These are phyloP conservation scores for roundworm (Caenorhabditis elegans) DNA, from an alignment of 1,140 invertebrate genomes.

Conservation along the genomic window DNA sequence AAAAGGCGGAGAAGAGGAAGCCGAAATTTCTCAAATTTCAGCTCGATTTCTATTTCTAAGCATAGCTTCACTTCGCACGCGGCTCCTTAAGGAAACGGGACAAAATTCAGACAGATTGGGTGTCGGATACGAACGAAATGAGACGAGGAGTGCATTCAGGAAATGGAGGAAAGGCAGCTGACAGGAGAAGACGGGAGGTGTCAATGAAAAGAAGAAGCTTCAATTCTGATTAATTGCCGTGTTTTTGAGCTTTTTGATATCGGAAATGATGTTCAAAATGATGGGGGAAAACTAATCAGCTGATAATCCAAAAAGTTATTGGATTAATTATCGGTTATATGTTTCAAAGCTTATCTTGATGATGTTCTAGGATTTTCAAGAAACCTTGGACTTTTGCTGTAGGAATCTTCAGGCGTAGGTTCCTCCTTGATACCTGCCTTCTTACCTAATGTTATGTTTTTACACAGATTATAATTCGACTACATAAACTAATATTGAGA, in stretches of 20 bases:
- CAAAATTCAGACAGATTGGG: slow-evolving; percentile 19
- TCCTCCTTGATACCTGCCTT: no score
- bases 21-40: slow-evolving; percentile 29
- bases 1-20: neutral
- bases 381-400: no score
- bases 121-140: slow-evolving; percentile 6
- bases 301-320: no score
- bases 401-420: no score
- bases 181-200: neutral
- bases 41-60: slow-evolving; percentile 32
- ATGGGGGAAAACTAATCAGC: no score
- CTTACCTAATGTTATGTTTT: no score
- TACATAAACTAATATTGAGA: no score
- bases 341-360: no score
- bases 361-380: no score
- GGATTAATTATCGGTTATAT: no score
- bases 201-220: neutral
- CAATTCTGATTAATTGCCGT: slow-evolving; percentile 16
- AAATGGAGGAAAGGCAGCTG: neutral
- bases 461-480: no score
- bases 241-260: neutral
- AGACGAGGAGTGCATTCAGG: neutral
- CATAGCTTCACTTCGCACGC: no score
- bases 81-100: neutral
- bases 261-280: neutral